Evolutionary conservation across 1,140 invertebrate genomes (phyloP).

Genomic region (Harlomillsia oculata): DNA sequence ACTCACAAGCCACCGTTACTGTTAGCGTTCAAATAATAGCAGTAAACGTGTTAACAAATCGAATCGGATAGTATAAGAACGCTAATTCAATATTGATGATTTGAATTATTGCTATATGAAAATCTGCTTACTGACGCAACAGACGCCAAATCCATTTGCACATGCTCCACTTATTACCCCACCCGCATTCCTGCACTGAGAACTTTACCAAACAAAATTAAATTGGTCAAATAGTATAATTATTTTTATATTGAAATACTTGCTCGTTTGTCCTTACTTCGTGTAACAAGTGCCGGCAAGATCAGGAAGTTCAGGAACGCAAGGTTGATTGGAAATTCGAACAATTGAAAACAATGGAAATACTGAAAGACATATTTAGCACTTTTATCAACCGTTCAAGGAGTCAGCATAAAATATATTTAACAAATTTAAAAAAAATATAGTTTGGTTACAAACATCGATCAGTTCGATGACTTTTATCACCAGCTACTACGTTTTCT

Average conservation of each 20-base stretch:
- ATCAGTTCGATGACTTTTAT: too few species aligned
- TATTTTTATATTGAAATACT: background rate
- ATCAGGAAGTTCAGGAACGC: conserved; percentile 17
- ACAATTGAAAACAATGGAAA: conserved; percentile 34
- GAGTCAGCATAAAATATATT: background rate
- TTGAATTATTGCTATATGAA: too few species aligned
- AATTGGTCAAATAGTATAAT: background rate
- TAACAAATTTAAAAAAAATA: background rate
- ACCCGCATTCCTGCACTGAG: conserved; percentile 25
- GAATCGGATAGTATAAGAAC: too few species aligned
- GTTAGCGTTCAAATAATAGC: background rate
- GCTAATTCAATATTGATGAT: too few species aligned
- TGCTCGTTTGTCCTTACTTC: conserved; percentile 14
- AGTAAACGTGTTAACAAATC: too few species aligned
- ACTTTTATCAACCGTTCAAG: background rate
- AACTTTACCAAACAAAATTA: conserved; percentile 4
- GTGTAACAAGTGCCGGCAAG: conserved; percentile 29
- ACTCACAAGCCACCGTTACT: conserved; percentile 30
- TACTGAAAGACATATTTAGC: conserved; percentile 11
- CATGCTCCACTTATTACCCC: conserved; percentile 27
- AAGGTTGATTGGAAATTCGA: conserved; percentile 28
- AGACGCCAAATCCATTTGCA: conserved; percentile 32
- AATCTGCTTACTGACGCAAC: conserved; percentile 29
- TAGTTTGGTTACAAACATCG: too few species aligned
- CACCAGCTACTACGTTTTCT: too few species aligned